A percentile compares a stretch with the other conserved stretches of the same genome.
Conservation (phyloP, 2,888 invertebrate species). For the Nebria salina region DNA sequence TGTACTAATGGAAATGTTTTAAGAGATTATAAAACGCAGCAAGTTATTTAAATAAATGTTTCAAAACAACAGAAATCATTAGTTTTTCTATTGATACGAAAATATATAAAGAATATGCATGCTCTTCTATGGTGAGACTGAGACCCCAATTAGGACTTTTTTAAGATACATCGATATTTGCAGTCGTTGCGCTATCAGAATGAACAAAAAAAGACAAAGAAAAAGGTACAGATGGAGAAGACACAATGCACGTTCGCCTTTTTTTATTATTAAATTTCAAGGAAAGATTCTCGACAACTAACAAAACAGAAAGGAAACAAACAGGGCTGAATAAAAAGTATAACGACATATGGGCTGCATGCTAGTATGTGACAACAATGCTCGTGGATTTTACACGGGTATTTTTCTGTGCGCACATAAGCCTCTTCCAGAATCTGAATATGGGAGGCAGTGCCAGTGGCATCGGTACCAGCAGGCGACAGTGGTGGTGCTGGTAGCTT, state of each 20-base stretch:
- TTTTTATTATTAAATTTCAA: constrained; percentile 23
- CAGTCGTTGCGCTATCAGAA: neutral
- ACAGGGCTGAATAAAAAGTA: constrained; percentile 21
- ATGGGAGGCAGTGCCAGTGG: neutral
- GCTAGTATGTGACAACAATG: constrained; percentile 25
- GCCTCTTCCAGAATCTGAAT: neutral
- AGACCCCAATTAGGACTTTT: neutral
- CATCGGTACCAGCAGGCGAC: too few relatives aligned
- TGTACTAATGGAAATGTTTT: too few relatives aligned
- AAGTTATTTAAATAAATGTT: too few relatives aligned
- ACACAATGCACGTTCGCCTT: constrained; percentile 2
- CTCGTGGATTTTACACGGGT: too few relatives aligned
- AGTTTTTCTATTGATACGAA: too few relatives aligned
- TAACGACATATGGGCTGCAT: neutral
- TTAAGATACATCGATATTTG: neutral
- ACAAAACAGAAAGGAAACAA: constrained; percentile 20
- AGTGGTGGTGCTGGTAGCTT: neutral
- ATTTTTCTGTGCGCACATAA: neutral
- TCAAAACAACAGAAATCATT: too few relatives aligned
- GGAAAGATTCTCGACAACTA: constrained; percentile 6
- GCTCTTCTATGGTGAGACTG: too few relatives aligned
- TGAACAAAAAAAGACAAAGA: neutral
- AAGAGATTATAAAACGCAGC: too few relatives aligned
- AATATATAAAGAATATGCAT: too few relatives aligned
- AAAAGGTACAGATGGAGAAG: neutral